phyloP scores from a whole-genome alignment of 2,888 invertebrate species.

The Brachyptera putata region DNA sequence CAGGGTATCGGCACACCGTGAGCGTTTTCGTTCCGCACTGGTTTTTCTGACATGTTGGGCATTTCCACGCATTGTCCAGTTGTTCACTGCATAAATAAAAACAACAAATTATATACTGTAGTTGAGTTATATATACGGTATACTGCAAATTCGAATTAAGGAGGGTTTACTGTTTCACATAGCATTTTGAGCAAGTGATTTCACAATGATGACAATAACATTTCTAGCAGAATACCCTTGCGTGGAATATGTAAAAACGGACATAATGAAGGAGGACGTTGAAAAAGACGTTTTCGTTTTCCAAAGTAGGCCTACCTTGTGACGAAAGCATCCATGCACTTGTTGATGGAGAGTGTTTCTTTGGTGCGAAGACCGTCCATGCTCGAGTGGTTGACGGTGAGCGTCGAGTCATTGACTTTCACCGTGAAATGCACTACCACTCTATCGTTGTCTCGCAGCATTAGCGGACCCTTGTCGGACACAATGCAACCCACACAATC shows the following conservation, averaged over 20 bases:
- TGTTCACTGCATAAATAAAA: too few relatives aligned
- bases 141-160: too few relatives aligned
- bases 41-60: slow-evolving; percentile 56
- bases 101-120: too few relatives aligned
- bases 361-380: slow-evolving; percentile 48
- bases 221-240: too few relatives aligned
- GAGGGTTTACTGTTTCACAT: too few relatives aligned
- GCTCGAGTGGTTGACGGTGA: slow-evolving; percentile 46
- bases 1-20: slow-evolving; percentile 59
- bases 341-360: slow-evolving; percentile 53
- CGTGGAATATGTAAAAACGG: too few relatives aligned
- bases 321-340: slow-evolving; percentile 60
- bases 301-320: too few relatives aligned
- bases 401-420: slow-evolving; percentile 37
- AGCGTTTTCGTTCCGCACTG: slow-evolving; percentile 61
- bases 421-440: slow-evolving; percentile 49
- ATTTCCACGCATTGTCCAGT: slow-evolving; percentile 63
- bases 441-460: slow-evolving; percentile 52
- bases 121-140: too few relatives aligned
- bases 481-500: slow-evolving; percentile 59
- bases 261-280: too few relatives aligned
- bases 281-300: too few relatives aligned
- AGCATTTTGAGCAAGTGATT: too few relatives aligned
- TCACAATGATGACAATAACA: too few relatives aligned
- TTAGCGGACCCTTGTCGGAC: slow-evolving; percentile 46